phyloP scores from a whole-genome alignment of 1,140 invertebrate genomes.

The Luehdorfia chinensis region DNA sequence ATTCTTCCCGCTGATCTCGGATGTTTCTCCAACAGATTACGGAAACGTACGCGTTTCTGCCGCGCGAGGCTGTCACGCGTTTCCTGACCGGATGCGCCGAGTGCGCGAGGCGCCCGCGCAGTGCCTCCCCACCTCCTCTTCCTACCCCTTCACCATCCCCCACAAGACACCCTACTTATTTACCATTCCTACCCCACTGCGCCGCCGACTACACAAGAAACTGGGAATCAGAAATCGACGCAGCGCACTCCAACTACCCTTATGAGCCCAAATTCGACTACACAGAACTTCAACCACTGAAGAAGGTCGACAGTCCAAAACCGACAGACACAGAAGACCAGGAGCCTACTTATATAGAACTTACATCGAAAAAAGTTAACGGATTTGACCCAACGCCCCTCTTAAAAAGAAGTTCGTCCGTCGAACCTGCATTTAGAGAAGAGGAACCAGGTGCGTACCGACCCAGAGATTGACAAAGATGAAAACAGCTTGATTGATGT shows the following conservation, averaged over 20 bases:
- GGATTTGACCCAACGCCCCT: slow-evolving; percentile 41
- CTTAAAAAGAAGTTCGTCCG: slow-evolving; percentile 48
- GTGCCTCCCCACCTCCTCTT: slow-evolving; percentile 80
- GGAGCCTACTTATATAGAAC: slow-evolving; percentile 67
- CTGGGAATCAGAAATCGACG: slow-evolving; percentile 75
- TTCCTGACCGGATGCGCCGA: slow-evolving; percentile 96
- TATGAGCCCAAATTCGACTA: slow-evolving; percentile 67
- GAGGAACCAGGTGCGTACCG: slow-evolving; percentile 56
- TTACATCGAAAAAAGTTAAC: slow-evolving; percentile 60
- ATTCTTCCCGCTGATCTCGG: no score
- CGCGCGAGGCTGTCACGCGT: slow-evolving; percentile 95
- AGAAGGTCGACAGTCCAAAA: slow-evolving; percentile 66
- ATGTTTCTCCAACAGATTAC: slow-evolving; percentile 89
- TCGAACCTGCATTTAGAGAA: slow-evolving; percentile 57
- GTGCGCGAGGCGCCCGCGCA: slow-evolving; percentile 91
- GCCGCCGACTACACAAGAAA: slow-evolving; percentile 68
- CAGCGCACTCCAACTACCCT: slow-evolving; percentile 58
- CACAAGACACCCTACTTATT: slow-evolving; percentile 70
- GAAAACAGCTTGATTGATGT: slow-evolving; percentile 66
- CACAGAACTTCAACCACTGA: slow-evolving; percentile 59
- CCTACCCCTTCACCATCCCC: slow-evolving; percentile 78
- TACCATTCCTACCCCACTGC: slow-evolving; percentile 62
- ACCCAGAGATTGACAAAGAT: slow-evolving; percentile 68
- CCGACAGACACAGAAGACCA: slow-evolving; percentile 43
- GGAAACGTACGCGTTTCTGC: slow-evolving; percentile 96